Evolutionary conservation across 92 coral and sea anemone species (phyloP).

Genomic region (Epizoanthus rinbou): DNA sequence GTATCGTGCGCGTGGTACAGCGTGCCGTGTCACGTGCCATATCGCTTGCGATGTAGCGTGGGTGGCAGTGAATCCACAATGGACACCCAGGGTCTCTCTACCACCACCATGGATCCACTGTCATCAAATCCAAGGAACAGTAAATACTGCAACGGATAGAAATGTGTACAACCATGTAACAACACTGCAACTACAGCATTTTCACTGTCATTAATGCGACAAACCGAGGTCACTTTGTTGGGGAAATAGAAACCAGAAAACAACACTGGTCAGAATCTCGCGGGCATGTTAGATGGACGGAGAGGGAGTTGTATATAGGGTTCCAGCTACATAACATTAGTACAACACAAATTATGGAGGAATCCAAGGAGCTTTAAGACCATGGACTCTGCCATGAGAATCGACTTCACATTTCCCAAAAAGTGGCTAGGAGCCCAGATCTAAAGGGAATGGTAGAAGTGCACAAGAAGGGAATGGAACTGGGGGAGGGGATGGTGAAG

Average conservation of each 20-base stretch:
- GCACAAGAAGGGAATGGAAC: too few relatives aligned
- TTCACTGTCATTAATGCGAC: neutral
- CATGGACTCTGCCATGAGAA: too few relatives aligned
- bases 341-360: too few relatives aligned
- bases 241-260: neutral
- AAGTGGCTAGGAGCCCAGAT: too few relatives aligned
- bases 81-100: slow-evolving; percentile 89
- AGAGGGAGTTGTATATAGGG: too few relatives aligned
- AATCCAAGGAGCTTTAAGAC: too few relatives aligned
- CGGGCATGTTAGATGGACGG: too few relatives aligned
- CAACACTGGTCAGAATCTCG: neutral
- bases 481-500: too few relatives aligned
- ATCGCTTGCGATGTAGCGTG: slow-evolving; percentile 82
- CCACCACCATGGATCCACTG: slow-evolving; percentile 80
- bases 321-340: too few relatives aligned
- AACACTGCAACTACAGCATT: neutral
- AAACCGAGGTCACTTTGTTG: neutral
- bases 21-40: slow-evolving; percentile 65
- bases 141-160: slow-evolving; percentile 52
- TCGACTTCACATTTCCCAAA: too few relatives aligned
- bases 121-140: slow-evolving; percentile 70
- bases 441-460: too few relatives aligned
- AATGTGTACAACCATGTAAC: neutral
- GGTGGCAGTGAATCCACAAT: slow-evolving; percentile 85
- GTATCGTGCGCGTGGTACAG: neutral